These are phyloP conservation scores for Pelobates fuscus DNA, from an alignment of 2,113 vertebrate genomes.

Conservation along the genomic window DNA sequence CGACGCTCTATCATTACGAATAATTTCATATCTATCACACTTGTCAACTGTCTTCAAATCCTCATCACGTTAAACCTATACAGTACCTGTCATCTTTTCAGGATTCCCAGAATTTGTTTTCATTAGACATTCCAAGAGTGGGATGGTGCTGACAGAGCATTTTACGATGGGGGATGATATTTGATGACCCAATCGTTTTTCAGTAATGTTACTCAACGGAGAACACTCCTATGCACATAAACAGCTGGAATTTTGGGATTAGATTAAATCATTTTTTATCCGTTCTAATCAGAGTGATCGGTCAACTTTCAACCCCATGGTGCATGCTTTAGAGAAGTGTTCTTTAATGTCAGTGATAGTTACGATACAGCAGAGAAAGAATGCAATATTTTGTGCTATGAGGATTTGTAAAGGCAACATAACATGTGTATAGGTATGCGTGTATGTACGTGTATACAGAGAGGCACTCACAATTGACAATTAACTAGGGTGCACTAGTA, in stretches of 20 bases:
- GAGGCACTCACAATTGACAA: no score
- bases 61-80: constrained; percentile 18
- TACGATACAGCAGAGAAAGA: no score
- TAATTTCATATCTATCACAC: constrained; percentile 32
- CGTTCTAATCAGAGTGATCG: background rate
- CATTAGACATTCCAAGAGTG: background rate
- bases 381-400: no score
- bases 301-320: background rate
- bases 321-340: no score
- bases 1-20: background rate
- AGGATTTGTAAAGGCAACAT: no score
- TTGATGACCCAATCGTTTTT: background rate
- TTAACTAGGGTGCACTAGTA: no score
- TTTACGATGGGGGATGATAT: background rate
- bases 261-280: background rate
- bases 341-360: no score
- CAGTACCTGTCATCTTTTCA: constrained; percentile 31
- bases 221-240: background rate
- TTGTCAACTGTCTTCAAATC: constrained; percentile 24
- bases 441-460: no score
- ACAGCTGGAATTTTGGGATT: background rate
- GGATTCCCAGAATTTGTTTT: constrained; percentile 12
- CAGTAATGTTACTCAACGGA: background rate
- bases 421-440: no score
- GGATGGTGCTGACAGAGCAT: constrained; percentile 22